A percentile compares a stretch with the other conserved stretches of the same genome.
Conservation (phyloP, 1,140 invertebrate genomes). For the Drosophila cardini region DNA sequence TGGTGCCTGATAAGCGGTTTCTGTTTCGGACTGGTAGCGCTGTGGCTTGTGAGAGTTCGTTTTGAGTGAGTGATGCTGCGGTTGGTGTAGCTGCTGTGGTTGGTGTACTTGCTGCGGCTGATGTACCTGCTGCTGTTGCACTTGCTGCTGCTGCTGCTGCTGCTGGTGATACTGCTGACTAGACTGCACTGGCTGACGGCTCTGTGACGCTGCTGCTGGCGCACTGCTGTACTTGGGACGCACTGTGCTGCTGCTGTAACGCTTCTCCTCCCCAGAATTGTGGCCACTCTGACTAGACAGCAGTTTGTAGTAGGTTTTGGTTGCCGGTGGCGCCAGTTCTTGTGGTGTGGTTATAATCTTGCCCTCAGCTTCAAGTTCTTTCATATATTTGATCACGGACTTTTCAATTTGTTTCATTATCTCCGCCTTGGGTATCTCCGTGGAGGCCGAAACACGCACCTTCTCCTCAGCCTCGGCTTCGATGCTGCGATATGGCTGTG, state of each 20-base stretch:
- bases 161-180: constrained; percentile 21
- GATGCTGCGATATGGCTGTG: constrained; percentile 49
- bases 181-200: constrained; percentile 21
- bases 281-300: constrained; percentile 27
- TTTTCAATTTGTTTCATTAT: constrained; percentile 84
- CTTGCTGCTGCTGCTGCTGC: constrained; percentile 40
- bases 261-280: constrained; percentile 56
- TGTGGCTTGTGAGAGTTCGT: constrained; percentile 36
- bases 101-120: constrained; percentile 34
- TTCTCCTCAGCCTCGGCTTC: constrained; percentile 72
- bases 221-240: constrained; percentile 60
- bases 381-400: constrained; percentile 83
- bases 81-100: constrained; percentile 32
- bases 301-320: constrained; percentile 77
- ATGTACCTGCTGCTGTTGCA: constrained; percentile 29
- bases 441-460: constrained; percentile 76
- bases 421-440: constrained; percentile 82
- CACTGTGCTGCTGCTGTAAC: constrained; percentile 64
- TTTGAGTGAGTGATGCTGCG: not conserved
- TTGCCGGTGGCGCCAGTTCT: constrained; percentile 51
- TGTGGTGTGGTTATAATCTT: constrained; percentile 76
- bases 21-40: constrained; percentile 71
- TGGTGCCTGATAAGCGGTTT: constrained; percentile 70
- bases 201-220: constrained; percentile 13
- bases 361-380: constrained; percentile 80